phyloP scores from a whole-genome alignment of 2,113 vertebrate species.

The Rissa tridactyla region DNA sequence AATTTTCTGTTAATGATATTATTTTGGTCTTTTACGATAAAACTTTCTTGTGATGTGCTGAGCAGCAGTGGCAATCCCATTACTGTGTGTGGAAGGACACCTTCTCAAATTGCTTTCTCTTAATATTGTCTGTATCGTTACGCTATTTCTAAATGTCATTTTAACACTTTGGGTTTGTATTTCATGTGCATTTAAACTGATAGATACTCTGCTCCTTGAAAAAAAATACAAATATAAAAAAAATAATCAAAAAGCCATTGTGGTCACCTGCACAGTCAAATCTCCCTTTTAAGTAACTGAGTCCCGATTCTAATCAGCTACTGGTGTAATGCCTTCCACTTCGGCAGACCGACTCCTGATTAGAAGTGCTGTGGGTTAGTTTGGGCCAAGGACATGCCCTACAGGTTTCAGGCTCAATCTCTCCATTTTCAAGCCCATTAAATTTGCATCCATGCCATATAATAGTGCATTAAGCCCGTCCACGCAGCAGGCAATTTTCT shows the following conservation, averaged over 20 bases:
- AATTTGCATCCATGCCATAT: constrained; percentile 37
- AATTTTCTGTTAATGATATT: constrained; percentile 73
- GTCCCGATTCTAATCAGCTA: background rate
- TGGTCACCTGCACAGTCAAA: background rate
- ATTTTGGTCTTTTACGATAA: constrained; percentile 59
- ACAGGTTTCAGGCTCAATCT: constrained; percentile 49
- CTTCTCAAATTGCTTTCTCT: constrained; percentile 24
- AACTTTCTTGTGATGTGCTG: constrained; percentile 65
- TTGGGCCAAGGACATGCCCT: constrained; percentile 25
- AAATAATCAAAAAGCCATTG: background rate
- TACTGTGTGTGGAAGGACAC: constrained; percentile 48
- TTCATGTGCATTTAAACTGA: background rate
- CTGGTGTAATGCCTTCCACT: background rate
- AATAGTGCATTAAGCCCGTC: constrained; percentile 31
- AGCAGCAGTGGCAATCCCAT: constrained; percentile 66
- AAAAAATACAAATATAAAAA: background rate
- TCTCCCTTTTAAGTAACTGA: background rate
- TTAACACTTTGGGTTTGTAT: background rate
- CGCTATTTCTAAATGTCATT: constrained; percentile 32
- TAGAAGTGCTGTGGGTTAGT: background rate
- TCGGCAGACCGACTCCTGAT: background rate
- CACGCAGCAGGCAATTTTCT: constrained; percentile 37
- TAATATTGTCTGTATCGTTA: constrained; percentile 4
- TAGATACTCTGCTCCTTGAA: background rate
- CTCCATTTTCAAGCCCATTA: constrained; percentile 41